These are phyloP conservation scores for Bombus affinis DNA, from an alignment of 1,140 invertebrate genomes.

Conservation along the genomic window DNA sequence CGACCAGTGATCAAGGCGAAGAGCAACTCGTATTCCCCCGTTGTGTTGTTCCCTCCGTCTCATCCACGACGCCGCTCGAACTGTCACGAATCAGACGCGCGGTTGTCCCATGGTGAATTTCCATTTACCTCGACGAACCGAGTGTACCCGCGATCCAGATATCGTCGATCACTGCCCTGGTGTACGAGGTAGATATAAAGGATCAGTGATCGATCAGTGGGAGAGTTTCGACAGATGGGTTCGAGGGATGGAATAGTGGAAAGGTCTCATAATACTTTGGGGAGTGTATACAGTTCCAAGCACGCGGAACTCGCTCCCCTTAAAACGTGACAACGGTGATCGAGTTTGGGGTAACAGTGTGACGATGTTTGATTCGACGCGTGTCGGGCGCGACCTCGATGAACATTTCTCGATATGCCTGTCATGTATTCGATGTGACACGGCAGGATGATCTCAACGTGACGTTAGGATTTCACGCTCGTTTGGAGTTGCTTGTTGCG, in stretches of 20 bases:
- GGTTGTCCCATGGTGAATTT: not conserved
- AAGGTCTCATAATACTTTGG: not conserved
- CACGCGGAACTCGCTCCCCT: not conserved
- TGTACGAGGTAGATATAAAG: constrained; percentile 43
- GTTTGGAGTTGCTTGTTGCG: not conserved
- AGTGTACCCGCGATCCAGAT: not conserved
- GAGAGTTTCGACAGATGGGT: not conserved
- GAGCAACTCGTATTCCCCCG: not conserved
- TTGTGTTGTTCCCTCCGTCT: constrained; percentile 7
- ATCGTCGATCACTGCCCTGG: constrained; percentile 50
- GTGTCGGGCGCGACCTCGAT: not conserved
- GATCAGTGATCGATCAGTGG: not conserved
- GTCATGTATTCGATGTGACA: no score
- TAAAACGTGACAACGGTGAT: constrained; percentile 19
- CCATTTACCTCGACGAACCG: not conserved
- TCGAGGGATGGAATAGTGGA: not conserved
- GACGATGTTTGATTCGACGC: constrained; percentile 14
- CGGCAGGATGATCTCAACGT: not conserved
- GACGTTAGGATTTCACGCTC: not conserved
- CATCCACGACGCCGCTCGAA: not conserved
- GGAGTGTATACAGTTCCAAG: not conserved
- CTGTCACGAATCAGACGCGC: not conserved
- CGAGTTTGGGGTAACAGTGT: not conserved
- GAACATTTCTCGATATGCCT: not conserved
- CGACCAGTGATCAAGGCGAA: not conserved